These are phyloP conservation scores for Melanerpes aurifrons DNA, from an alignment of 2,113 vertebrate species.

Conservation along the genomic window DNA sequence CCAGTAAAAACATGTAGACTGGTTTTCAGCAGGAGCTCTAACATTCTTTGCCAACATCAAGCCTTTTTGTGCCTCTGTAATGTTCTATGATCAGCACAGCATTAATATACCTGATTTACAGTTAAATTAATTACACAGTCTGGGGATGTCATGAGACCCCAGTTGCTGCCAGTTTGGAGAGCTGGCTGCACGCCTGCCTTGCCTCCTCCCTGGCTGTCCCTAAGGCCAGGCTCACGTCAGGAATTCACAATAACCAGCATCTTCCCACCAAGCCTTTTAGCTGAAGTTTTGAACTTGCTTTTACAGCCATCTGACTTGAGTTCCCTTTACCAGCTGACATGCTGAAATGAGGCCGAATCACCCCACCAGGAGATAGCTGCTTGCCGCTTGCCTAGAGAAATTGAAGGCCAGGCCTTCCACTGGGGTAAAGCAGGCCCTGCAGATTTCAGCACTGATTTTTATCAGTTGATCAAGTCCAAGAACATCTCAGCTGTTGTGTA, in stretches of 20 bases:
- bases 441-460: background rate
- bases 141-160: background rate
- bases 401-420: background rate
- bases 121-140: background rate
- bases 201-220: background rate
- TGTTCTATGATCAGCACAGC: background rate
- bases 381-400: background rate
- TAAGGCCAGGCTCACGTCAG: background rate
- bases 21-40: background rate
- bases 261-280: background rate
- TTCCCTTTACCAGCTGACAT: background rate
- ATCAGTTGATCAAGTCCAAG: background rate
- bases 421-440: background rate
- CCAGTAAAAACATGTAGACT: fast-evolving
- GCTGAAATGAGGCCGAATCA: background rate
- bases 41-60: background rate
- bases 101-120: background rate
- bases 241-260: background rate
- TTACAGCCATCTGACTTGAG: background rate
- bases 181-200: fast-evolving
- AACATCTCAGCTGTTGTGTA: background rate
- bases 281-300: background rate
- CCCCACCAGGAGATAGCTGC: background rate
- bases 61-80: background rate
- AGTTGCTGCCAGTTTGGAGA: background rate